Conservation (phyloP, 2,113 vertebrate species). For the Tichodroma muraria region DNA sequence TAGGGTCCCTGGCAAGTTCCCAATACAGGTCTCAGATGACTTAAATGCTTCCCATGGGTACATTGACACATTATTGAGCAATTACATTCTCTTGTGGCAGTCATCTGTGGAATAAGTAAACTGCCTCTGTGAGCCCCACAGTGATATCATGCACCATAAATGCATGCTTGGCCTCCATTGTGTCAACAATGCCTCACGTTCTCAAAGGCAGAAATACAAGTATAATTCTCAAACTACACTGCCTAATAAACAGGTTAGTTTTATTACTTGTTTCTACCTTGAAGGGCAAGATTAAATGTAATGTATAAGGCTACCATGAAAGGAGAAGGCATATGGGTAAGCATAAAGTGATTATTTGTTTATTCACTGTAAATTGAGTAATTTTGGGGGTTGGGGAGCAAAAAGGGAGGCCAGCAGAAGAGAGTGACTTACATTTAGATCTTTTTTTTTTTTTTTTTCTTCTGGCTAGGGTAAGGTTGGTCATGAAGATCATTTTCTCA, state of each 20-base stretch:
- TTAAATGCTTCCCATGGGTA: conserved; percentile 45
- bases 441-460: neutral
- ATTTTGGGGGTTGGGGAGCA: neutral
- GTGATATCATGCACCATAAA: conserved; percentile 45
- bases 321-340: neutral
- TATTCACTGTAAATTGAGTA: neutral
- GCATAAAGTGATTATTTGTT: neutral
- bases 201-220: neutral
- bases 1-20: conserved; percentile 31
- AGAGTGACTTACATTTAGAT: neutral
- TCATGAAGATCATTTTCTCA: neutral
- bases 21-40: conserved; percentile 39
- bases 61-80: conserved; percentile 49
- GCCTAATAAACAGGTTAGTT: neutral
- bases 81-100: conserved; percentile 60
- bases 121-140: conserved; percentile 26
- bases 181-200: conserved; percentile 34
- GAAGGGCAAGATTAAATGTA: neutral
- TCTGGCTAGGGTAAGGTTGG: neutral
- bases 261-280: neutral
- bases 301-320: neutral
- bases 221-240: neutral
- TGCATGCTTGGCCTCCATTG: conserved; percentile 38
- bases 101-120: conserved; percentile 53
- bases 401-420: neutral